Conservation (phyloP, 2,797 vertebrate genomes). For the Epinephelus coioides region DNA sequence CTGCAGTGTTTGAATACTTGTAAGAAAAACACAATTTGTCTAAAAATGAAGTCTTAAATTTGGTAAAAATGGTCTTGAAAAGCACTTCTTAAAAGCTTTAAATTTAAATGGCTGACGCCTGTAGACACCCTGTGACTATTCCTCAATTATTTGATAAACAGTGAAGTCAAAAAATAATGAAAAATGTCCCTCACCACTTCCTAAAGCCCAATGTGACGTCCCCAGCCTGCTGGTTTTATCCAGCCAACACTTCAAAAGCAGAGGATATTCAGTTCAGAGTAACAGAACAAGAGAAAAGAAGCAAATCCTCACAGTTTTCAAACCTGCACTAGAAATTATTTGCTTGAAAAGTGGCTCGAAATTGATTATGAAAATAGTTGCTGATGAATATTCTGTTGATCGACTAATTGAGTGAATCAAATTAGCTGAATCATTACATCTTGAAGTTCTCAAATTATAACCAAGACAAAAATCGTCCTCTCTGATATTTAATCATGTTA, state of each 20-base stretch:
- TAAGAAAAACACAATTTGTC: no score
- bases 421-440: not conserved
- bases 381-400: not conserved
- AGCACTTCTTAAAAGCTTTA: no score
- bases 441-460: not conserved
- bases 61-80: no score
- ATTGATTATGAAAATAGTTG: not conserved
- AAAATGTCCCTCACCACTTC: not conserved
- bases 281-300: not conserved
- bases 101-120: no score
- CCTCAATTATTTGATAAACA: no score
- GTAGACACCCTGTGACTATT: no score
- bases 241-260: not conserved
- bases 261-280: not conserved
- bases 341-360: not conserved
- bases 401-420: not conserved
- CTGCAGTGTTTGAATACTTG: no score
- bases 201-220: not conserved
- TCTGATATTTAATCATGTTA: not conserved
- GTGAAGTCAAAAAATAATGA: no score
- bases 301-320: not conserved
- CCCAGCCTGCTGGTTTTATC: not conserved
- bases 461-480: not conserved
- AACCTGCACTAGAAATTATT: not conserved
- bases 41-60: no score